phyloP scores from a whole-genome alignment of 2,888 invertebrate genomes.

The Drosophila nigricruria region DNA sequence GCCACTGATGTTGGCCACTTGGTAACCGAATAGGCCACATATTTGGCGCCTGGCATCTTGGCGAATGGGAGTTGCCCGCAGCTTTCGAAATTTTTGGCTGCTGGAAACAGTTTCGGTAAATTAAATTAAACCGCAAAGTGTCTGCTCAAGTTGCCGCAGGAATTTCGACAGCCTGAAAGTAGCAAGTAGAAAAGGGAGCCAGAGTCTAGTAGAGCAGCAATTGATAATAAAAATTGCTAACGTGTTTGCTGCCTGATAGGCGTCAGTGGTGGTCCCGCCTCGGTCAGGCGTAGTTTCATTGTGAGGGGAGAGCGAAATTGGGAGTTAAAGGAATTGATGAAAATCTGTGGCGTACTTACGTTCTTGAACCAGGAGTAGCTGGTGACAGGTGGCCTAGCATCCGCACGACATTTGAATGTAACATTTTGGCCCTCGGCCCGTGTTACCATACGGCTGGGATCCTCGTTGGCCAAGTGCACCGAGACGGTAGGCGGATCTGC shows the following conservation, averaged over 20 bases:
- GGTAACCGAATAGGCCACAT: slow-evolving; percentile 48
- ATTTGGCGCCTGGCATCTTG: slow-evolving; percentile 20
- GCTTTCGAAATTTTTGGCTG: slow-evolving; percentile 34
- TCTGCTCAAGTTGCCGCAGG: slow-evolving; percentile 69
- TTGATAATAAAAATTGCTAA: slow-evolving; percentile 74
- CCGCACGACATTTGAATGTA: slow-evolving; percentile 91
- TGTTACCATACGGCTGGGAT: slow-evolving; percentile 87
- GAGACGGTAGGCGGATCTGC: slow-evolving; percentile 93
- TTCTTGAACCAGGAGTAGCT: slow-evolving; percentile 93
- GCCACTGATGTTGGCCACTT: slow-evolving; percentile 19
- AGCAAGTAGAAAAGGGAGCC: background rate
- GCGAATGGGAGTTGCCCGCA: slow-evolving; percentile 18
- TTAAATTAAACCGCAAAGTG: slow-evolving; percentile 80
- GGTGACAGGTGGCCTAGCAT: slow-evolving; percentile 91
- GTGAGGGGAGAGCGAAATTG: background rate
- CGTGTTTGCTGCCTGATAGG: slow-evolving; percentile 61
- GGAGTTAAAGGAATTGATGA: slow-evolving; percentile 8
- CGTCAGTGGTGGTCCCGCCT: slow-evolving; percentile 58
- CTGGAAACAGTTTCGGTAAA: slow-evolving; percentile 62
- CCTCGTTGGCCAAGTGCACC: slow-evolving; percentile 89
- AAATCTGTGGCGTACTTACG: slow-evolving; percentile 87
- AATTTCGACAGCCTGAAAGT: slow-evolving; percentile 42
- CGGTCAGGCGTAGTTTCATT: slow-evolving; percentile 1
- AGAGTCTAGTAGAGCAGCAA: slow-evolving; percentile 31
- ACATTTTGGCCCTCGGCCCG: slow-evolving; percentile 91